Evolutionary conservation across 1,140 invertebrate species (phyloP), one percentile per base, ranked within the genome.

Genomic region (Papilio xuthus): DNA sequence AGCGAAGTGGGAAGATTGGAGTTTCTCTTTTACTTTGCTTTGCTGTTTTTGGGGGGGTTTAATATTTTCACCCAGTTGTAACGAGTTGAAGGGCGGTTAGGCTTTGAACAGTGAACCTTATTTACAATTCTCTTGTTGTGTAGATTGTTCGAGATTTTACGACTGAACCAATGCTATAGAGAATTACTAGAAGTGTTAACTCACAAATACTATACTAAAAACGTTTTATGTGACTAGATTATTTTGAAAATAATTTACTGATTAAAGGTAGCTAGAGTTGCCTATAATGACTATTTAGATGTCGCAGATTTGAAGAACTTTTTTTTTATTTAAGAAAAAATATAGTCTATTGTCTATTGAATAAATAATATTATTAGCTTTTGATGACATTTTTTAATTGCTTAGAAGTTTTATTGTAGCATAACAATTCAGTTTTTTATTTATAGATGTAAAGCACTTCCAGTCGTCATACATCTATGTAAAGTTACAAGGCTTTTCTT

Each of bases 111-210:
- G 60, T 23, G 26, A 67, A 13, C 13, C 60, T 67, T 67, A 67
- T 67, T 67, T 67, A 67, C 60, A 67, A 67, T 67, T 67, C 60
- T 67, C 23, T 67, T 32, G 26, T 67, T 67, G 60, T 28, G 60
- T 28, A 28, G 12, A 26, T 67, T 67, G 60, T 67, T 67, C 26
- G 60, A 67, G 60, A 67, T 67, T 67, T 67, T 67, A 67, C 60
- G 60, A 67, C 26, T 28, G 12, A 26, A 15, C 1, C 26, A 28
- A 26, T 4, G 26, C 26, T 67, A 18, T 60, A 60, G 0, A 28
- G 26, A 32, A 28, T 67, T 67, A 67, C 60, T 67, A 12, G 60
- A 67, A 67, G 26, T 63, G 12, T 26, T n/a, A n/a, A 53, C 18
- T 8, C 8, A 2, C 18, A n/a, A 2, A 53, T 0, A 0, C 32